Percentiles rank a stretch among this genome's conserved stretches.
Conservation (phyloP, 2,797 vertebrate genomes). For the Propithecus deckenii region DNA sequence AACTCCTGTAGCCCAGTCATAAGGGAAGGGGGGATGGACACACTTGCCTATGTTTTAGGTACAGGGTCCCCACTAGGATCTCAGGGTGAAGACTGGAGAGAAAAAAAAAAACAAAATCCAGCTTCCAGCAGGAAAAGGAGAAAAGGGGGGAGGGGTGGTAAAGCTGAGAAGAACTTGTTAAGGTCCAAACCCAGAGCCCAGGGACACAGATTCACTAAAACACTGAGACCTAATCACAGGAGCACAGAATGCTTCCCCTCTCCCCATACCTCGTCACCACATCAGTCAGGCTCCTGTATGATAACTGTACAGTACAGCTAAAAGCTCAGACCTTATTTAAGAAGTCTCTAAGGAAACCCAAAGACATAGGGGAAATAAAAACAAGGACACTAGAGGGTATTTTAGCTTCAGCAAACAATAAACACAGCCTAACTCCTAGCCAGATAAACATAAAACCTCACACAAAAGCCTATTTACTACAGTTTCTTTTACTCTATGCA, state of each 20-base stretch:
- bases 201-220: not conserved
- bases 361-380: not conserved
- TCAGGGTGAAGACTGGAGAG: not conserved
- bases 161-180: not conserved
- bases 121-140: not conserved
- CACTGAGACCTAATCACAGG: not conserved
- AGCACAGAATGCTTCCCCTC: not conserved
- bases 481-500: not conserved
- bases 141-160: too few relatives aligned
- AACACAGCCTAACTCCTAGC: not conserved
- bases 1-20: not conserved
- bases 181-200: not conserved
- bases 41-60: not conserved
- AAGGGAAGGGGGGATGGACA: not conserved
- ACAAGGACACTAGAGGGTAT: not conserved
- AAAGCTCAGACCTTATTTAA: not conserved
- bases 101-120: not conserved
- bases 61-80: too few relatives aligned
- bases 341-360: not conserved
- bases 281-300: not conserved
- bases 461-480: not conserved
- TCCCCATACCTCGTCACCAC: not conserved
- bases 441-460: not conserved
- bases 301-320: not conserved
- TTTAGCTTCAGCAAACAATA: not conserved